Conservation (phyloP, 1,140 invertebrate genomes). For the Anagrus nilaparvatae region DNA sequence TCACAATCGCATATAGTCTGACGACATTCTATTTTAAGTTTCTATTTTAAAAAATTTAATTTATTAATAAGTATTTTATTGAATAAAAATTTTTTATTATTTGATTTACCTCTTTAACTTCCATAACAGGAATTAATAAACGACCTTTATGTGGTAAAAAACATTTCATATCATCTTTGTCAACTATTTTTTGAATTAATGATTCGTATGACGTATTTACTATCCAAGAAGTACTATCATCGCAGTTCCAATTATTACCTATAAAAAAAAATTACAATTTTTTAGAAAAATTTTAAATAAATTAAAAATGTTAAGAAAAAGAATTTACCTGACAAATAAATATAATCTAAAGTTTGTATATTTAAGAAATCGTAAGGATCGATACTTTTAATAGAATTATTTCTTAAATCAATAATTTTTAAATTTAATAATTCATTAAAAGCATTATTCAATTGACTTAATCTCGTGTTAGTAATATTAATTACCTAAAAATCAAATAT, state of each 20-base stretch:
- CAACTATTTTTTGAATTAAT: slow-evolving; percentile 35
- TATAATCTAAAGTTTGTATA: slow-evolving; percentile 26
- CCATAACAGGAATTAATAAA: slow-evolving; percentile 43
- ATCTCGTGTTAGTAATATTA: slow-evolving; percentile 37
- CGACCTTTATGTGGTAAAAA: slow-evolving; percentile 40
- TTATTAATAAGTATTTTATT: neutral
- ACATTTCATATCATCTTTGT: slow-evolving; percentile 44
- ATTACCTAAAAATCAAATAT: slow-evolving; percentile 25
- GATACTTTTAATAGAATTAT: slow-evolving; percentile 38
- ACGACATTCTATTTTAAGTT: slow-evolving; percentile 27
- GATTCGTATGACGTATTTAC: slow-evolving; percentile 33
- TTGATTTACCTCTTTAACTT: slow-evolving; percentile 42
- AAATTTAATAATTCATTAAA: slow-evolving; percentile 34
- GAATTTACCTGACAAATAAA: slow-evolving; percentile 30
- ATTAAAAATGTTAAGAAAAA: slow-evolving; percentile 8
- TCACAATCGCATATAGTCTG: slow-evolving; percentile 33
- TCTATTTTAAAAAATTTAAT: slow-evolving; percentile 24
- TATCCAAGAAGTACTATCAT: slow-evolving; percentile 45
- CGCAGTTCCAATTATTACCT: slow-evolving; percentile 52
- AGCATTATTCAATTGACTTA: slow-evolving; percentile 27
- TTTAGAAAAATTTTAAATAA: neutral
- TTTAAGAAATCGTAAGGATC: slow-evolving; percentile 29
- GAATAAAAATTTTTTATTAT: neutral
- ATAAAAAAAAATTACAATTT: slow-evolving; percentile 7
- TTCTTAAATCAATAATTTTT: slow-evolving; percentile 38